These are phyloP conservation scores for Melieria picta DNA, from an alignment of 2,888 invertebrate genomes.

Conservation along the genomic window DNA sequence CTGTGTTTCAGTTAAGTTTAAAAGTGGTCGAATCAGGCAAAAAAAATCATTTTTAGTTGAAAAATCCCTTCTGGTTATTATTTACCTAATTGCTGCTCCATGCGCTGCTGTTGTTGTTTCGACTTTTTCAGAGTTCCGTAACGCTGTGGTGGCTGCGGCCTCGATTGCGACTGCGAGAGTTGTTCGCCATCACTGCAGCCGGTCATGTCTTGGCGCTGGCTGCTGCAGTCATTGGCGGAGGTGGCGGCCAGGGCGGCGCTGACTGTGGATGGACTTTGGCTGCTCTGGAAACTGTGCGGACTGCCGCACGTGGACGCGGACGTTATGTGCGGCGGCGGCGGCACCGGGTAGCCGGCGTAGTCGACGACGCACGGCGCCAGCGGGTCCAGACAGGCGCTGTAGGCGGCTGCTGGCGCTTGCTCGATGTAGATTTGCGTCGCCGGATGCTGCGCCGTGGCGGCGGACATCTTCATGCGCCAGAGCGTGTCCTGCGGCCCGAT, in stretches of 20 bases:
- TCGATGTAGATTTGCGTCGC: slow-evolving; percentile 56
- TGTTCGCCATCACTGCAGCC: slow-evolving; percentile 16
- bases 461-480: slow-evolving; percentile 56
- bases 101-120: slow-evolving; percentile 53
- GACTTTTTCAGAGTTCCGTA: slow-evolving; percentile 57
- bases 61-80: slow-evolving; percentile 12
- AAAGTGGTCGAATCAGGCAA: not conserved
- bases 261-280: slow-evolving; percentile 34
- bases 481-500: slow-evolving; percentile 54
- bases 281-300: slow-evolving; percentile 54
- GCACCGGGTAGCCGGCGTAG: slow-evolving; percentile 55
- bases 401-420: slow-evolving; percentile 48
- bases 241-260: slow-evolving; percentile 31
- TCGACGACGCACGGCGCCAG: slow-evolving; percentile 53
- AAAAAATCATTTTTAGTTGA: not conserved
- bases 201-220: slow-evolving; percentile 15
- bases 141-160: slow-evolving; percentile 56
- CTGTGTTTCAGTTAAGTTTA: no score
- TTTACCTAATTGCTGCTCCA: slow-evolving; percentile 57
- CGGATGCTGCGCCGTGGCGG: slow-evolving; percentile 42
- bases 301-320: slow-evolving; percentile 50
- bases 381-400: slow-evolving; percentile 36
- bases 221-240: slow-evolving; percentile 26
- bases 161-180: slow-evolving; percentile 43
- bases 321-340: slow-evolving; percentile 54